phyloP scores from a whole-genome alignment of 1,140 invertebrate genomes.

The Danaus plexippus region DNA sequence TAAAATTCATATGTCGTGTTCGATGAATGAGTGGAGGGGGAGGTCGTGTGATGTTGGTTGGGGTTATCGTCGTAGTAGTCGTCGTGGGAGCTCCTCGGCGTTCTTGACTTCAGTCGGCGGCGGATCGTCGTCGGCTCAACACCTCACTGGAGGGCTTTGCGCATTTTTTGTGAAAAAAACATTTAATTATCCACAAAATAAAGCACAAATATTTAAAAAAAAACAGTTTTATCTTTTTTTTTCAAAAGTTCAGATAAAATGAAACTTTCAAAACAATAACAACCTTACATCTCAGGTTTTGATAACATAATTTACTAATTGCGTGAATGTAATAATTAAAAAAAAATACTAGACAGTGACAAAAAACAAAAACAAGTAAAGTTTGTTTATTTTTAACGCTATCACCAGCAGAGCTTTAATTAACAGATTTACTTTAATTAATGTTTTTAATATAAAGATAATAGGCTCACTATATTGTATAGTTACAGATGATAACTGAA shows the following conservation, averaged over 20 bases:
- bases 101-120: slow-evolving; percentile 48
- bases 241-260: too few species aligned
- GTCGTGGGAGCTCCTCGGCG: slow-evolving; percentile 40
- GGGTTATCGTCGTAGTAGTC: slow-evolving; percentile 45
- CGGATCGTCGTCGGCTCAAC: slow-evolving; percentile 58
- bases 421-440: slow-evolving; percentile 44
- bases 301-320: background rate
- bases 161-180: slow-evolving; percentile 14
- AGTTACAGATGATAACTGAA: slow-evolving; percentile 43
- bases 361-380: slow-evolving; percentile 18
- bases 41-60: slow-evolving; percentile 28
- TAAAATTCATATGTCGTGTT: background rate
- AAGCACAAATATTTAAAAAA: background rate
- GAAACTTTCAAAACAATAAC: too few species aligned
- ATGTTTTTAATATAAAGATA: slow-evolving; percentile 39
- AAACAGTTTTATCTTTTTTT: background rate
- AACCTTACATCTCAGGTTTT: background rate
- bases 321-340: background rate
- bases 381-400: slow-evolving; percentile 22
- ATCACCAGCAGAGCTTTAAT: slow-evolving; percentile 27
- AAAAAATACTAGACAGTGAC: slow-evolving; percentile 4
- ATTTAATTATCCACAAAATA: background rate
- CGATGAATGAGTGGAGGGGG: slow-evolving; percentile 5
- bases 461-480: slow-evolving; percentile 23
- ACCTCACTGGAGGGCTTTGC: slow-evolving; percentile 30